Evolutionary conservation across 2,797 vertebrate genomes (phyloP), one percentile per base, ranked within the genome.

Genomic region (Molossus alvarezi): DNA sequence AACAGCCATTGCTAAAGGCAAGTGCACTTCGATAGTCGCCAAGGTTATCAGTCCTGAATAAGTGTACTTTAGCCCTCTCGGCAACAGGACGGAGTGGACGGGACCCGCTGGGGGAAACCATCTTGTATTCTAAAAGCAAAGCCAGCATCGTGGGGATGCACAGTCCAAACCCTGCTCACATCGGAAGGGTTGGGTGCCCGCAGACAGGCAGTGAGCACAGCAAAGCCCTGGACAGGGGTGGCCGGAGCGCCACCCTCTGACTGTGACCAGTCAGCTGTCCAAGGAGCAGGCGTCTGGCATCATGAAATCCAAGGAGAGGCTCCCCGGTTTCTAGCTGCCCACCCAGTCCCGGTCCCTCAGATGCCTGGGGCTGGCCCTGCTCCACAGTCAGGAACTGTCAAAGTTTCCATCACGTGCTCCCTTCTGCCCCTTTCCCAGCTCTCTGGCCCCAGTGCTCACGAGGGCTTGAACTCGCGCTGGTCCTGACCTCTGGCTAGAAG

Each of bases 321-420:
- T 13, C 1, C 17, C 65, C 0, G 29, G 14, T 14, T 55, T 3
- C 18, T 29, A 55, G 53, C 5, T 12, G 7, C 3, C 72, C 2
- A 1, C 5, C 53, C 25, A 1, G 53, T 13, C 33, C 33, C 7
- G 29, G 45, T 5, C 11, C 37, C 37, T 21, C 8, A 14, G 21
- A 14, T 64, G 29, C 67, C 17, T 4, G 8, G 3, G 17, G 0
- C 25, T 41, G 13, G 20, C 25, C 33, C n/a, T 5, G 1, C 33
- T 1, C n/a, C 6, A 6, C 8, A 3, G 2, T 14, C n/a, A 1
- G 0, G n/a, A 58, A 15, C 0, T 3, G 9, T 9, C 4, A 4
- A 6, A 1, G 2, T 3, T 3, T 1, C 21, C 10, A 12, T 17
- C 9, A 0, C 20, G 51, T 13, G 11, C 29, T 6, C 17, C 12